A percentile compares a stretch with the other conserved stretches of the same genome.
Conservation (phyloP, 1,140 invertebrate genomes). For the Anthonomus grandis region DNA sequence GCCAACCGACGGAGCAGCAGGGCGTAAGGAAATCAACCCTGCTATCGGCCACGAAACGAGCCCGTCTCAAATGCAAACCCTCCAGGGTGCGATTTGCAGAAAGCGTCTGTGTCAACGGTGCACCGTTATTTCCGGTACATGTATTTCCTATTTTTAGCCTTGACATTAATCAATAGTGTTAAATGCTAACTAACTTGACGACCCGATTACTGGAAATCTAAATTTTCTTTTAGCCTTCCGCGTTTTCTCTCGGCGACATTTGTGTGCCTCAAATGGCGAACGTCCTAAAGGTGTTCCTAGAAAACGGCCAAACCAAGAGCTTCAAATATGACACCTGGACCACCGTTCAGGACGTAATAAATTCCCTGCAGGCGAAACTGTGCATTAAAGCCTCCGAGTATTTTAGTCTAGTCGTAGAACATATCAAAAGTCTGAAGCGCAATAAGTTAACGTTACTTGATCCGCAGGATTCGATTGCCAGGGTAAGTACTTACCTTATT, state of each 20-base stretch:
- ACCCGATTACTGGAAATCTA: constrained; percentile 21
- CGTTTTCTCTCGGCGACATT: constrained; percentile 72
- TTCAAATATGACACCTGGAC: constrained; percentile 92
- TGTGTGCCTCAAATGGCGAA: constrained; percentile 87
- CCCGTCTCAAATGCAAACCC: constrained; percentile 73
- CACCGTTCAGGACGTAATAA: constrained; percentile 82
- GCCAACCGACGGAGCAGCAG: constrained; percentile 71
- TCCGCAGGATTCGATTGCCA: constrained; percentile 77
- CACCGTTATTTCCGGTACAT: constrained; percentile 70
- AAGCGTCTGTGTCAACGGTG: constrained; percentile 82
- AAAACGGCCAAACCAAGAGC: constrained; percentile 95
- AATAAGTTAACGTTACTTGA: constrained; percentile 82
- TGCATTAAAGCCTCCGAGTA: constrained; percentile 76
- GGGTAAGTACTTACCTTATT: constrained; percentile 60
- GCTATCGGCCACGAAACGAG: constrained; percentile 81
- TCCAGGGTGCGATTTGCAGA: constrained; percentile 86
- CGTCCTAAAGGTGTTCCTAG: constrained; percentile 88
- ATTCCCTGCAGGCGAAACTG: constrained; percentile 81
- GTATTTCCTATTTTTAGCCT: not conserved
- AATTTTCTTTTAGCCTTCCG: constrained; percentile 66
- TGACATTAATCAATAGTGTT: not conserved
- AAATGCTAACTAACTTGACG: constrained; percentile 3
- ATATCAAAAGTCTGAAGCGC: constrained; percentile 79
- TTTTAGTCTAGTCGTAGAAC: constrained; percentile 86
- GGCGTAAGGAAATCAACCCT: constrained; percentile 75